Evolutionary conservation across 2,888 invertebrate species (phyloP), one percentile per base, ranked within the genome.

Genomic region (Yponomeuta cagnagella): DNA sequence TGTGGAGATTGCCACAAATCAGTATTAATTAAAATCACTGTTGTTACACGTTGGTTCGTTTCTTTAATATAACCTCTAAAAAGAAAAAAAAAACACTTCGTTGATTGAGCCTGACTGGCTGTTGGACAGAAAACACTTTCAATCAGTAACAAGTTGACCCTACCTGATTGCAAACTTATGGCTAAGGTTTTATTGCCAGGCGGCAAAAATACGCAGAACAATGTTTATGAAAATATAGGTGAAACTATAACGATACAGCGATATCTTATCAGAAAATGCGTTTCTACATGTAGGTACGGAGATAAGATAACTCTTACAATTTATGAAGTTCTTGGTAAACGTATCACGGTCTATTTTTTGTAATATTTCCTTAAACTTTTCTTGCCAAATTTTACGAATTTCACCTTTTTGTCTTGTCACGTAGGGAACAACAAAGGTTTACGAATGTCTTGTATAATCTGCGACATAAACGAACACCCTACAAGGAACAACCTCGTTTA

Each of bases 61-160:
- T 15, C 15, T 58, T 15, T 15, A 4, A 15, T 58, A 3, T 58
- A 12, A 15, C 3, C 10, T 58, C 15, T 58, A 15, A 58, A 8
- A 58, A 58, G 15, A 15, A 52, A 12, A 52, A 10, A 58, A 58
- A 15, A 1, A 10, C 52, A 12, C 12, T 15, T 58, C 33, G 1
- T 65, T 65, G 65, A 65, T 65, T 65, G 33, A 12, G 31, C 30
- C 23, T 65, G 65, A 65, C 31, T 65, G 65, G 65, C 33, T 65
- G 30, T n/a, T 65, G 84, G 85, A 85, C 85, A 84, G 84, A 85
- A 87, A 88, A 87, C 86, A 85, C 81, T 84, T 58, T 58, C 52
- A 15, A 58, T 58, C 52, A 2, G 15, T 58, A 4, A 5, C 15
- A 58, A 58, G 15, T 15, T 65, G 43, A 43, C 43, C 65, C 65